Conservation (phyloP, 2,888 invertebrate genomes). For the Ophraella communa region DNA sequence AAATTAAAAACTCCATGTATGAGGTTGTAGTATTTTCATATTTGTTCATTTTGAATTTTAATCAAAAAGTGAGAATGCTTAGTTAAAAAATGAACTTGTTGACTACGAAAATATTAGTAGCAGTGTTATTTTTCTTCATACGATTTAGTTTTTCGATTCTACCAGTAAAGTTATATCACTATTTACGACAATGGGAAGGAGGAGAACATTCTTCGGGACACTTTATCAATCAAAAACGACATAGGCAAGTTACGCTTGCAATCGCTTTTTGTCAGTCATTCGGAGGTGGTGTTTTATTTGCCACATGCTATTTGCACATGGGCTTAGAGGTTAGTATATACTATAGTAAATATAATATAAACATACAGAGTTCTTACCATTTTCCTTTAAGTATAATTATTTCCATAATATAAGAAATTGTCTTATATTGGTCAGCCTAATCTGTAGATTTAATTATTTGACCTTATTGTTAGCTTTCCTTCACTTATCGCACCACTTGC, state of each 20-base stretch:
- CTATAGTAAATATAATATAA: too few relatives aligned
- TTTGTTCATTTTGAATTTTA: neutral
- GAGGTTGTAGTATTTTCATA: neutral
- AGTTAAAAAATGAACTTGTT: constrained; percentile 54
- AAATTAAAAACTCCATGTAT: too few relatives aligned
- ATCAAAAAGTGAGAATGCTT: neutral
- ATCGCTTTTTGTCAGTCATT: constrained; percentile 60
- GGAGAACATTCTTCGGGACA: constrained; percentile 47
- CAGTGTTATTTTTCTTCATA: constrained; percentile 59
- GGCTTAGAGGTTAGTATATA: constrained; percentile 61
- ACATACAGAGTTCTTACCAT: too few relatives aligned
- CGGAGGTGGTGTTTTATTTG: constrained; percentile 66
- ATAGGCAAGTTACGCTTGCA: constrained; percentile 52
- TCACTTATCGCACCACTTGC: too few relatives aligned
- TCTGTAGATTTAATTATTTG: too few relatives aligned
- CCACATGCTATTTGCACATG: constrained; percentile 66
- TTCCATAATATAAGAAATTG: too few relatives aligned
- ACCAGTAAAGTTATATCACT: constrained; percentile 61
- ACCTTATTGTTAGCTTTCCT: too few relatives aligned
- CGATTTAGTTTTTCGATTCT: constrained; percentile 62
- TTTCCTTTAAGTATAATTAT: too few relatives aligned
- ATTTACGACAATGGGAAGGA: constrained; percentile 54
- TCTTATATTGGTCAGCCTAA: too few relatives aligned
- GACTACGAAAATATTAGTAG: constrained; percentile 61
- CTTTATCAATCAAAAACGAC: constrained; percentile 52